Evolutionary conservation across 1,140 invertebrate genomes (phyloP), one percentile per base, ranked within the genome.

Genomic region (Luehdorfia chinensis): DNA sequence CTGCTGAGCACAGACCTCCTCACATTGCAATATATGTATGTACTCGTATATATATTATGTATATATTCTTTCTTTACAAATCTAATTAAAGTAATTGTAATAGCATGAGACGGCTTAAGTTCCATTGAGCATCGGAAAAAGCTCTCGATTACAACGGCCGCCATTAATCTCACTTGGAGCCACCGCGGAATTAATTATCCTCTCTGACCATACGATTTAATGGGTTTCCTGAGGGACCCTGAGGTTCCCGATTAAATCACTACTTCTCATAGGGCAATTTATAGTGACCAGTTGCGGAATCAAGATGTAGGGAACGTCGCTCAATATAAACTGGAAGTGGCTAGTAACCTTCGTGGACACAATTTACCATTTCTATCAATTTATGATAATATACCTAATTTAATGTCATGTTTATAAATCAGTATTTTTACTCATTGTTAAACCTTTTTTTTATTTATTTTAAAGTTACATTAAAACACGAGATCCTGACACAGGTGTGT

Each of bases 221-320:
- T 85, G 77, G 76, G 78, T 74, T 77, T 83, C 81, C 78, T 78
- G 55, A 70, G 75, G 75, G 78, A 79, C 74, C 55, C 70, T 74
- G 76, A n/a, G n/a, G 78, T 78, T 80, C 66, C 78, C 81, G 78
- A 85, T 85, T 85, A 83, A 85, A 85, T 85, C 81, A 85, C 81
- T 79, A 80, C 75, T 78, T 74, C 80, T 83, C 78, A 78, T 81
- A 81, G 74, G 78, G 72, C 78, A 71, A 85, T 81, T 85, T 85
- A 85, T 85, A 77, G 70, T 78, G 73, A 68, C 67, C 71, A 59
- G 50, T 51, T 45, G 48, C 57, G 46, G 44, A 51, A 28, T 45
- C 6, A 25, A 39, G 56, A 73, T 57, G 18, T 58, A 47, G 28
- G 30, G 8, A 44, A 27, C 48, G 13, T 11, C 2, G 31, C n/a